A percentile compares a stretch with the other conserved stretches of the same genome.
These are phyloP conservation scores for Ericerus pela DNA, from an alignment of 1,140 invertebrate species.

Conservation along the genomic window DNA sequence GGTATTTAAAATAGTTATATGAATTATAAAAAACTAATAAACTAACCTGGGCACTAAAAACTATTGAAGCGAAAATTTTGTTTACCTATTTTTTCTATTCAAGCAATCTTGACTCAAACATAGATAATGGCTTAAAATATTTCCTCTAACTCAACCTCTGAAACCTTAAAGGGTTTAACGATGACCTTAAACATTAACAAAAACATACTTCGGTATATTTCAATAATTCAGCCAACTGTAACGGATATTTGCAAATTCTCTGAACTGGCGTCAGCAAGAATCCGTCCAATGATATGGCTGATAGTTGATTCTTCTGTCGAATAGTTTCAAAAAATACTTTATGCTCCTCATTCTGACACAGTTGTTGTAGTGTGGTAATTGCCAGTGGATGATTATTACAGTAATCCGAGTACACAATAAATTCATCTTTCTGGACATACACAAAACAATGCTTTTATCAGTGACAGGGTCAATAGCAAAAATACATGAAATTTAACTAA, in stretches of 20 bases:
- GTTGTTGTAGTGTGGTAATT: constrained; percentile 53
- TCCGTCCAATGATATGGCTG: constrained; percentile 74
- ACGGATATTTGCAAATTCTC: constrained; percentile 82
- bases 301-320: constrained; percentile 58
- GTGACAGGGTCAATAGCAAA: neutral
- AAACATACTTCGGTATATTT: constrained; percentile 50
- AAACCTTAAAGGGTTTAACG: no score
- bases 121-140: no score
- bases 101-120: no score
- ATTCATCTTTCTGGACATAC: constrained; percentile 46
- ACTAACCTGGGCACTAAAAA: no score
- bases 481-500: constrained; percentile 10
- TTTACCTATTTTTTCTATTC: no score
- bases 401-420: constrained; percentile 79
- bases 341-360: constrained; percentile 56
- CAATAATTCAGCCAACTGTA: constrained; percentile 70
- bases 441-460: constrained; percentile 1
- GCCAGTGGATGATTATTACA: constrained; percentile 79
- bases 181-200: no score
- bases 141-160: no score
- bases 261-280: constrained; percentile 80
- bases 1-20: no score
- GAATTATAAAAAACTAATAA: no score
- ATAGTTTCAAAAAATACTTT: constrained; percentile 75
- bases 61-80: no score